These are phyloP conservation scores for Orgyia antiqua DNA, from an alignment of 2,888 invertebrate species.

Conservation along the genomic window DNA sequence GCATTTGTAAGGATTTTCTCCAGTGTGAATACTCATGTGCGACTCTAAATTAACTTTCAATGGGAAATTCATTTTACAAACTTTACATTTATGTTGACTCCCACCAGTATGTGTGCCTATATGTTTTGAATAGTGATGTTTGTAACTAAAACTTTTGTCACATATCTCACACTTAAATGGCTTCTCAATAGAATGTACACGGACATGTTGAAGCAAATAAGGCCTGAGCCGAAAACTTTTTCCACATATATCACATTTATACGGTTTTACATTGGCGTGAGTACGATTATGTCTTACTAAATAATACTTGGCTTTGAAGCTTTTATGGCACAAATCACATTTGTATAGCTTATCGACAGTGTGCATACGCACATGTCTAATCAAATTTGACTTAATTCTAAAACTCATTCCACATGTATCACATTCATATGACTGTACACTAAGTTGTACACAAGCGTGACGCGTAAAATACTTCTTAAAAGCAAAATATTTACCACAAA, in stretches of 20 bases:
- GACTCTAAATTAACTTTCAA: too few species aligned
- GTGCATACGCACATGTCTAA: background rate
- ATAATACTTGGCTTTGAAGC: background rate
- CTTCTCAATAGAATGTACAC: background rate
- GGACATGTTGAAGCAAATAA: background rate
- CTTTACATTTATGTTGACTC: too few species aligned
- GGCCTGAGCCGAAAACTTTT: background rate
- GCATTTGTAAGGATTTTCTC: background rate
- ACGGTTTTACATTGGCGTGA: conserved; percentile 2
- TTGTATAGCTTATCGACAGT: background rate
- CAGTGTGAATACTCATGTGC: too few species aligned
- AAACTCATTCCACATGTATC: background rate
- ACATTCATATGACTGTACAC: background rate
- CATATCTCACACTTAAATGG: background rate
- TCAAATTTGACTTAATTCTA: background rate
- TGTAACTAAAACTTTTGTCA: background rate
- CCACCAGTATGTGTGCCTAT: too few species aligned
- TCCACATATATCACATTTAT: conserved; percentile 1
- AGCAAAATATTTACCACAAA: background rate
- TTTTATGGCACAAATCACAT: background rate
- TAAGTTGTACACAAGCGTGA: too few species aligned
- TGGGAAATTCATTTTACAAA: too few species aligned
- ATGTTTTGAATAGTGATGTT: too few species aligned
- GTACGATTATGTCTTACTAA: background rate
- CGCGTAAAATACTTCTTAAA: background rate